Conservation (phyloP, 2,888 invertebrate species). For the Rapana venosa region DNA sequence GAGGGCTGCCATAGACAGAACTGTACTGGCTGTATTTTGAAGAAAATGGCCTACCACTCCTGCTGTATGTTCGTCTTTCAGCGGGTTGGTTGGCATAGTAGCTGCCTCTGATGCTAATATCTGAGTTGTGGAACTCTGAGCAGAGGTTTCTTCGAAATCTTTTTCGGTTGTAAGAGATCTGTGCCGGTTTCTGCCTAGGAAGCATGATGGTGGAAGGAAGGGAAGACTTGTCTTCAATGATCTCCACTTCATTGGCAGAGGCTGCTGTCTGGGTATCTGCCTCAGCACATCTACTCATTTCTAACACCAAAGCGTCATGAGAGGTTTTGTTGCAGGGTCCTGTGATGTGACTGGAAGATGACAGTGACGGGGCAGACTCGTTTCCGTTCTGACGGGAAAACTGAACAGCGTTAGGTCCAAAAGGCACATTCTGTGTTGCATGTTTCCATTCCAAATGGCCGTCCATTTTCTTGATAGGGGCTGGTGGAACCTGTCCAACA, state of each 20-base stretch:
- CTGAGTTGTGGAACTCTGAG: not conserved
- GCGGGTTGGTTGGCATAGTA: not conserved
- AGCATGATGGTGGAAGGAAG: constrained; percentile 7
- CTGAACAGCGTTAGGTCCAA: too few species aligned
- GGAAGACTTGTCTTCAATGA: constrained; percentile 8
- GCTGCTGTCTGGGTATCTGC: not conserved
- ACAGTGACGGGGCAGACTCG: not conserved
- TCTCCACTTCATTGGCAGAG: not conserved
- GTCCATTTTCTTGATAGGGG: constrained; percentile 1
- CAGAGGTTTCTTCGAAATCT: constrained; percentile 12
- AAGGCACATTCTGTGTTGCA: not conserved
- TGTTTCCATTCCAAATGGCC: not conserved
- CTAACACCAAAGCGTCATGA: not conserved
- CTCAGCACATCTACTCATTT: not conserved
- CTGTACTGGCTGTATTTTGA: constrained; percentile 2
- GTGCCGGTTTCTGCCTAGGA: not conserved
- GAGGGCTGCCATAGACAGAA: not conserved
- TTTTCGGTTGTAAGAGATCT: not conserved
- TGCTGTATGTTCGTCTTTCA: not conserved
- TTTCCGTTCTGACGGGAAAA: not conserved
- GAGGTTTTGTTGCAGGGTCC: not conserved
- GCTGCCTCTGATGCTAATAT: not conserved
- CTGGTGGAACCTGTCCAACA: not conserved
- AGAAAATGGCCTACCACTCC: not conserved
- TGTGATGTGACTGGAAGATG: not conserved